Evolutionary conservation across 2,888 invertebrate species (phyloP), one percentile per base, ranked within the genome.

Genomic region (Leucophenga maculata): DNA sequence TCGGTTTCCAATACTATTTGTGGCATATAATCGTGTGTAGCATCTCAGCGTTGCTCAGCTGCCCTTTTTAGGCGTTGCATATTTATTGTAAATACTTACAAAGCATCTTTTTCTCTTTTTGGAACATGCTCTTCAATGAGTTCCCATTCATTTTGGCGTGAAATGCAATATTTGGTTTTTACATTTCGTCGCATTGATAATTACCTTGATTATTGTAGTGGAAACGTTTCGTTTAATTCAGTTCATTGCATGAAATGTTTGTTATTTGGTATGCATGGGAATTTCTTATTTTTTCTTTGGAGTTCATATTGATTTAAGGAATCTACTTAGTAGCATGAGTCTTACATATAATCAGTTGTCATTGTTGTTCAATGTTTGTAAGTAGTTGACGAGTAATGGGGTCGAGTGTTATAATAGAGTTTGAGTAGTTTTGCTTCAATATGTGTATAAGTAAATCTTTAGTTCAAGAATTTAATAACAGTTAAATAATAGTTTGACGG

Each of bases 111-210:
- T n/a, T n/a, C n/a, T n/a, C n/a, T n/a, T 16, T 16, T n/a, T n/a
- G 50, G 16, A 64, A 46, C 46, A 64, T 46, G 62, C 14, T 52
- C 75, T 72, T 80, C 80, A 83, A 82, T 83, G 80, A 59, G 32
- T 59, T 59, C 69, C 69, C 31, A 73, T 74, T 68, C 78, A 80
- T 80, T 77, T 60, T 74, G 78, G 59, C 69, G 31, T 64, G 62
- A 46, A 46, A 64, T 64, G 48, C 48, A 64, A 64, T 64, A 64
- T 64, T 64, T 64, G 60, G 39, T 8, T 60, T 39, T 83, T 82
- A 1, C 39, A 83, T 79, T 80, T 79, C 80, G 83, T 80, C 83
- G 80, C 80, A 80, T 83, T 81, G 80, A 82, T 81, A 83, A 83
- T 81, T 81, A 78, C 82, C 80, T 75, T 74, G 78, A 83, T 82